Percentiles rank a stretch among this genome's conserved stretches.
These are phyloP conservation scores for Mystacornis crossleyi DNA, from an alignment of 2,113 vertebrate species.

Conservation along the genomic window DNA sequence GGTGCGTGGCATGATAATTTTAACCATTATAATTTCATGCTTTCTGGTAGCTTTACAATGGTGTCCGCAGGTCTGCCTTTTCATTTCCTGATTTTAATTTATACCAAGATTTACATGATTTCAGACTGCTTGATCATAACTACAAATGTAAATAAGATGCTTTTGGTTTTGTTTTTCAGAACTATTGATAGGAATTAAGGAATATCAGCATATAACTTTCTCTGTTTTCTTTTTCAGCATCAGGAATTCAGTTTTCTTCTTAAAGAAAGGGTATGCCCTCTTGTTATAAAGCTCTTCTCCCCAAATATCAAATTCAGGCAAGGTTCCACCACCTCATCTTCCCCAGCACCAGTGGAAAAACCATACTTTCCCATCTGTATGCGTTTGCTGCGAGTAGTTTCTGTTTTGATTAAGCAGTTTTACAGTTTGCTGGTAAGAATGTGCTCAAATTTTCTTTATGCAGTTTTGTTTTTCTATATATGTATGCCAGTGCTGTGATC, in stretches of 20 bases:
- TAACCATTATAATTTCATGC: not conserved
- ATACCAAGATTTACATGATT: not conserved
- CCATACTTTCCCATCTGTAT: conserved; percentile 99
- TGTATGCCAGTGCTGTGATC: not conserved
- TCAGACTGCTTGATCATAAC: not conserved
- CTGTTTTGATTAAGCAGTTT: conserved; percentile 98
- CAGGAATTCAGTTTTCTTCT: conserved; percentile 98
- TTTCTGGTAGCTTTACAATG: not conserved
- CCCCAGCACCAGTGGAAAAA: conserved; percentile 95
- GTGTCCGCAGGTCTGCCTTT: not conserved
- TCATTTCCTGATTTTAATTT: not conserved
- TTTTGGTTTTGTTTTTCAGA: no score
- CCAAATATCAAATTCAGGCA: conserved; percentile 99
- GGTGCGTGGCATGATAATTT: not conserved
- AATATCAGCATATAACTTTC: not conserved
- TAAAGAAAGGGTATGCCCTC: conserved; percentile 96
- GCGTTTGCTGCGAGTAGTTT: conserved; percentile 95
- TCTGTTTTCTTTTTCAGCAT: conserved; percentile 79
- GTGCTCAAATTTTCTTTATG: not conserved
- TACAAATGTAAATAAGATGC: not conserved
- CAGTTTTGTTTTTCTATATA: not conserved
- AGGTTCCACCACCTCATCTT: conserved; percentile 87
- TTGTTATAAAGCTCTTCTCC: conserved; percentile 99
- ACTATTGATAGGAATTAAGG: not conserved
- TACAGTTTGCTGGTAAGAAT: conserved; percentile 92